A percentile compares a stretch with the other conserved stretches of the same genome.
Conservation (phyloP, 2,888 invertebrate species). For the Heliconius aoede region DNA sequence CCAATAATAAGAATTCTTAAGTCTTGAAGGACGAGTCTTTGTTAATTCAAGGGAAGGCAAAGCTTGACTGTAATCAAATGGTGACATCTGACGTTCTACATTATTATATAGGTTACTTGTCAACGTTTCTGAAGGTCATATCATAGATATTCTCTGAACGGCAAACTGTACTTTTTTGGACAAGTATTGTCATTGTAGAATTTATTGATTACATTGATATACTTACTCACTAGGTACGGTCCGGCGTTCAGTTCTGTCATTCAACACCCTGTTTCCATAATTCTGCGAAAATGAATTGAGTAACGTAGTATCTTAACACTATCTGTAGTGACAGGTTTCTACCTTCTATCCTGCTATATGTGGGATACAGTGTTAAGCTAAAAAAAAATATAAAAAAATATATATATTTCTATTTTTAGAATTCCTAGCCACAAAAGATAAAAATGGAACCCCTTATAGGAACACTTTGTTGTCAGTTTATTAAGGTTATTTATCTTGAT, state of each 20-base stretch:
- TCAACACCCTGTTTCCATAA: background rate
- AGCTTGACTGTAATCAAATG: slow-evolving; percentile 11
- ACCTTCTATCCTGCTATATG: background rate
- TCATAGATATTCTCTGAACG: background rate
- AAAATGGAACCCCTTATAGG: no score
- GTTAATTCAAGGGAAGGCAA: slow-evolving; percentile 6
- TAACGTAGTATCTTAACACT: background rate
- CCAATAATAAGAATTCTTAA: no score
- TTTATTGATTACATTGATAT: background rate
- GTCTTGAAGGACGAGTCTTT: slow-evolving; percentile 16
- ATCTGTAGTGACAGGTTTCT: no score
- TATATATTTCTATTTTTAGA: background rate
- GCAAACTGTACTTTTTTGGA: background rate
- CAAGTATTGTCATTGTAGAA: background rate
- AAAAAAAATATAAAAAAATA: background rate
- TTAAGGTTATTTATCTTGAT: no score
- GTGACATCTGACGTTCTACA: slow-evolving; percentile 6
- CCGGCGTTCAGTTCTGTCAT: background rate
- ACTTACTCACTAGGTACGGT: background rate
- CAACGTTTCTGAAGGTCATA: slow-evolving; percentile 6
- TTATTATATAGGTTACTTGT: slow-evolving; percentile 19
- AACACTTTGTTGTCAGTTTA: no score
- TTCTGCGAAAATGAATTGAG: background rate
- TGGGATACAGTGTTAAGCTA: no score
- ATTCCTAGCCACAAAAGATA: no score